Conservation (phyloP, 2,888 invertebrate genomes). For the Sphinx pinastri region DNA sequence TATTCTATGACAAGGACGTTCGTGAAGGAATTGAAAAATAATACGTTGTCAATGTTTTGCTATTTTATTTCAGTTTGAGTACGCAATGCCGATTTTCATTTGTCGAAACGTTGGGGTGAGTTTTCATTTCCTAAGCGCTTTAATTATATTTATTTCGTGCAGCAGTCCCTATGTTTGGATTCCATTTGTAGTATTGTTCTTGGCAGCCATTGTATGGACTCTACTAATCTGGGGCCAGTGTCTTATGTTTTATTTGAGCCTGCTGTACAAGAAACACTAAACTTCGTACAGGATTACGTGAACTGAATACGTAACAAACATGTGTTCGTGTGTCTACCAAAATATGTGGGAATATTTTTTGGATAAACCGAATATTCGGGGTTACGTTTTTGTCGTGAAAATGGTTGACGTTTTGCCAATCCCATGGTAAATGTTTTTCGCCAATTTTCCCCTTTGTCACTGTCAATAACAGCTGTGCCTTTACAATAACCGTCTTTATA, state of each 20-base stretch:
- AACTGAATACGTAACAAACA: conserved; percentile 14
- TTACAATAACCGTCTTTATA: not conserved
- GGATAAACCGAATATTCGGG: not conserved
- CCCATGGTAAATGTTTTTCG: not conserved
- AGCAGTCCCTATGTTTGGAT: not conserved
- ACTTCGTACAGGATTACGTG: conserved; percentile 16
- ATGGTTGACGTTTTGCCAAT: conserved; percentile 1
- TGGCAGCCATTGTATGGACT: not conserved
- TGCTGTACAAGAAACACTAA: conserved; percentile 18
- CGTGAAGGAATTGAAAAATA: not conserved
- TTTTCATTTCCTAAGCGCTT: conserved; percentile 3
- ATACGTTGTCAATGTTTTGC: not conserved
- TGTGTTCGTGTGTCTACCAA: not conserved
- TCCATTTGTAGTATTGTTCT: not conserved
- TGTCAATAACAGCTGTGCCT: not conserved
- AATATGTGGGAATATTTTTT: conserved; percentile 4
- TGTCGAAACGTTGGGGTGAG: too few relatives aligned
- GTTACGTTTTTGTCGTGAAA: not conserved
- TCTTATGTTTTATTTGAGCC: conserved; percentile 28
- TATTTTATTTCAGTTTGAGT: not conserved
- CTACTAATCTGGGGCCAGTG: conserved; percentile 3
- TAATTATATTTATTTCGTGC: not conserved
- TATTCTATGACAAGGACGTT: not conserved
- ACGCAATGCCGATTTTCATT: not conserved
- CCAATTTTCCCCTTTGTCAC: not conserved